phyloP scores from a whole-genome alignment of 2,113 vertebrate species.

The Prochilodus magdalenae region DNA sequence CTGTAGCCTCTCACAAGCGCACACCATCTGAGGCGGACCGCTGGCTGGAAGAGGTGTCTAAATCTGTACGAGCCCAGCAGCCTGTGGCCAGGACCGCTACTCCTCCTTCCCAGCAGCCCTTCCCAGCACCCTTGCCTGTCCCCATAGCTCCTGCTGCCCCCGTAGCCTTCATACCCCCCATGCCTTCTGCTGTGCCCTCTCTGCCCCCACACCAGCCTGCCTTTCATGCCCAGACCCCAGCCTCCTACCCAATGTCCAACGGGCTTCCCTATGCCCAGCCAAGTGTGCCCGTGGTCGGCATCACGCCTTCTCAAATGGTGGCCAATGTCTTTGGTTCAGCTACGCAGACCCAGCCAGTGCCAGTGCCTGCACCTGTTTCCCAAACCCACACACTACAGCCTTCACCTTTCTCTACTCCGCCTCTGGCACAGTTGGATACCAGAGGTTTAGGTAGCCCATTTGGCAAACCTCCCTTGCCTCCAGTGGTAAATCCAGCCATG shows the following conservation, averaged over 20 bases:
- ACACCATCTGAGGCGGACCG: slow-evolving; percentile 96
- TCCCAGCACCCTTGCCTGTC: slow-evolving; percentile 57
- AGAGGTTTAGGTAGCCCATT: slow-evolving; percentile 75
- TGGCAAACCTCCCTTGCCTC: slow-evolving; percentile 75
- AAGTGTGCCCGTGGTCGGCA: slow-evolving; percentile 90
- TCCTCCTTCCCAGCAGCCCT: slow-evolving; percentile 74
- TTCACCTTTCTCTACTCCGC: slow-evolving; percentile 53
- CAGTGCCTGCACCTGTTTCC: slow-evolving; percentile 77
- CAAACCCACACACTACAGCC: slow-evolving; percentile 80
- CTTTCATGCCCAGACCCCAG: slow-evolving; percentile 77
- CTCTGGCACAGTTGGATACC: slow-evolving; percentile 53
- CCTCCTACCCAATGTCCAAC: slow-evolving; percentile 86
- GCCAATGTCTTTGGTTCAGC: slow-evolving; percentile 94
- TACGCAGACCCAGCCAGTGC: slow-evolving; percentile 77
- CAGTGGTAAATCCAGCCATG: slow-evolving; percentile 48
- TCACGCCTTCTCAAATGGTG: slow-evolving; percentile 98
- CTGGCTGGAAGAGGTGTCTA: slow-evolving; percentile 96
- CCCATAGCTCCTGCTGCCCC: slow-evolving; percentile 71
- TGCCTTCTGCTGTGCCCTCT: slow-evolving; percentile 81
- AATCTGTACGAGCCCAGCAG: slow-evolving; percentile 86
- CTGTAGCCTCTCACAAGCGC: slow-evolving; percentile 80
- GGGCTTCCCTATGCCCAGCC: slow-evolving; percentile 86
- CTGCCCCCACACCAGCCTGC: slow-evolving; percentile 86
- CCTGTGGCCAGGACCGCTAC: slow-evolving; percentile 68
- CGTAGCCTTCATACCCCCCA: slow-evolving; percentile 78